These are phyloP conservation scores for Gallinago undulata DNA, from an alignment of 2,113 vertebrate genomes.

Conservation along the genomic window DNA sequence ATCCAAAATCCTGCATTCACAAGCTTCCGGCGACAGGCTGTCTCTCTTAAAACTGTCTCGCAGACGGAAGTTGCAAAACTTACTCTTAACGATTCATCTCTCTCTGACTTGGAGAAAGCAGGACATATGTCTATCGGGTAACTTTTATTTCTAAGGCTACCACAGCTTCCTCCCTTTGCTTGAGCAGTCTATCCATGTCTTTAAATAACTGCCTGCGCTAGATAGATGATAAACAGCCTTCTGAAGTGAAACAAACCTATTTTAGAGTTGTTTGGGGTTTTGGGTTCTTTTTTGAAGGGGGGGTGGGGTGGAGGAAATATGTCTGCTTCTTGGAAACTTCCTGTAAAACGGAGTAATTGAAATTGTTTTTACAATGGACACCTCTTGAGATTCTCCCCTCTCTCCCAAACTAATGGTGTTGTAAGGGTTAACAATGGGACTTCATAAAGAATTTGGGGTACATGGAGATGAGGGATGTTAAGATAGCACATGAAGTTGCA, in stretches of 20 bases:
- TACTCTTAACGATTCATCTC: background rate
- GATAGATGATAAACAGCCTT: background rate
- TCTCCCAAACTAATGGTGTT: background rate
- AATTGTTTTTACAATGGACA: background rate
- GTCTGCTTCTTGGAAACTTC: background rate
- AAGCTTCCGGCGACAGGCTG: background rate
- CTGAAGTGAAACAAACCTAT: background rate
- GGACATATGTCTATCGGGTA: background rate
- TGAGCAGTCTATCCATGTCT: background rate
- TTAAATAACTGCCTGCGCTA: background rate
- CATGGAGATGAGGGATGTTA: rapidly evolving
- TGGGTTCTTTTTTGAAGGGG: background rate
- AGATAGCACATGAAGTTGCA: background rate
- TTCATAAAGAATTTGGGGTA: background rate
- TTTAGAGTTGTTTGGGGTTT: rapidly evolving
- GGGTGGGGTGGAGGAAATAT: background rate
- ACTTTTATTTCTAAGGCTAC: background rate
- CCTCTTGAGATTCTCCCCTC: background rate
- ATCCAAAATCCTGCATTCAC: background rate
- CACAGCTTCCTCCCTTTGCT: background rate
- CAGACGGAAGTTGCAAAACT: background rate
- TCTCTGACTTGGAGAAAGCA: background rate
- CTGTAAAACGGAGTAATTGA: background rate
- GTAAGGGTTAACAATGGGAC: background rate
- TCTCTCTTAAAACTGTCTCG: background rate